Evolutionary conservation across 2,888 invertebrate species (phyloP), one percentile per base, ranked within the genome.

Genomic region (Laspeyria flexula): DNA sequence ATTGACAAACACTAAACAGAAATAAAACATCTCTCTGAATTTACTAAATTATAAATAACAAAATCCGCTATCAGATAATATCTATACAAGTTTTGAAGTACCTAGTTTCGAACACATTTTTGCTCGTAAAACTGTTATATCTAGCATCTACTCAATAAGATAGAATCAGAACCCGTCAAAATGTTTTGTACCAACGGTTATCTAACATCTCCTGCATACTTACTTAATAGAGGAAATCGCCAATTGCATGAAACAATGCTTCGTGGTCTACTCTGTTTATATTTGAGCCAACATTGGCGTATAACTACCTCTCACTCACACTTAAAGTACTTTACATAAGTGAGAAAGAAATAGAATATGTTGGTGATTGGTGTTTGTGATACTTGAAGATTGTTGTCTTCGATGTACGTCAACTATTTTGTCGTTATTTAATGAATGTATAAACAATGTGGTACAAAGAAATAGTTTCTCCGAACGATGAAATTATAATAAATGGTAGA

Each of bases 191-290:
- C 65, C 71, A 80, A 79, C 50, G 51, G 69, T 78, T 86, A 89
- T 90, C 89, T 81, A 30, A 46, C 65, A 88, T 89, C 88, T 80
- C 69, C 61, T 73, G 81, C 77, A 77, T 81, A 79, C 81, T 80
- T 80, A 75, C 73, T 79, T 83, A 85, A 83, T 83, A 81, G 81
- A 88, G 90, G 90, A 90, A 90, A 88, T 86, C 83, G 83, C 83
- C 88, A 86, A 88, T 89, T 88, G 86, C 79, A 65, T 68, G 66
- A 79, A 83, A 84, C 83, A 84, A 85, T 81, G 79, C 75, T 65
- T 43, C 55, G 67, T 64, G 55, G 60, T 55, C 52, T 64, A 61
- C 61, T 59, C 56, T 44, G 58, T 44, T 44, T 47, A 43, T 50
- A 21, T 67, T 49, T 49, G 51, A 43, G 5, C 71, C 57, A 75